Base-by-base conservation (phyloP, 2,113 vertebrate genomes). In the Silurus asotus region DNA sequence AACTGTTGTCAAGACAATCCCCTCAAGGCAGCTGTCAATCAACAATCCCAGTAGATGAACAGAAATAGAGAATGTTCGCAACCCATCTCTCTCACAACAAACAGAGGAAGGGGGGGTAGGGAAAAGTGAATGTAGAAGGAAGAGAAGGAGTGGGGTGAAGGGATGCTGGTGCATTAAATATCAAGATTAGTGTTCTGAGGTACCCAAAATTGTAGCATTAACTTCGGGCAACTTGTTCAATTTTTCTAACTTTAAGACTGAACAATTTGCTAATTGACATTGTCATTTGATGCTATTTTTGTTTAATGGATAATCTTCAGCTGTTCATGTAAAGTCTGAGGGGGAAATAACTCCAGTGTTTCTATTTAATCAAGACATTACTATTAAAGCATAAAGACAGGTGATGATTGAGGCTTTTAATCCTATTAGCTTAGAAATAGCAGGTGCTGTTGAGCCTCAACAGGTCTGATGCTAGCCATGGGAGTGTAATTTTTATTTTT, bases 1-100 rank as follows among this genome's bases (percentile, higher is more conserved):
- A 77, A 70, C 75, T 74, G 76, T 76, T 53, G 86, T 85, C 72
- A 82, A 83, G 77, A 76, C 77, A 28, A 84, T 61, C 84, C 86
- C 67, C 37, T n/a, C 84, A 9, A 75, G 75, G 84, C 82, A 86
- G 74, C 87, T 85, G 88, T 90, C 89, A 87, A 74, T 91, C 86
- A 90, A 85, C n/a, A 48, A 83, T 67, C 82, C 78, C 67, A 88
- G 81, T 75, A 53, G 49, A 77, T 5, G 23, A 82, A 85, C 76
- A 81, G 83, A 90, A 90, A 91, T 90, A 90, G 78, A 88, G 53
- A 51, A 19, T 13, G 81, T 48, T 55, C 82, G 58, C 76, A 81
- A 67, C 74, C 72, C 65, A 82, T 45, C 37, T 8, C 6, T 17
- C n/a, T 17, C 28, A 86, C 5, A 67, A 28, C 75, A 20, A 85